Evolutionary conservation across 2,797 vertebrate species (phyloP).

Genomic region (Erithacus rubecula): DNA sequence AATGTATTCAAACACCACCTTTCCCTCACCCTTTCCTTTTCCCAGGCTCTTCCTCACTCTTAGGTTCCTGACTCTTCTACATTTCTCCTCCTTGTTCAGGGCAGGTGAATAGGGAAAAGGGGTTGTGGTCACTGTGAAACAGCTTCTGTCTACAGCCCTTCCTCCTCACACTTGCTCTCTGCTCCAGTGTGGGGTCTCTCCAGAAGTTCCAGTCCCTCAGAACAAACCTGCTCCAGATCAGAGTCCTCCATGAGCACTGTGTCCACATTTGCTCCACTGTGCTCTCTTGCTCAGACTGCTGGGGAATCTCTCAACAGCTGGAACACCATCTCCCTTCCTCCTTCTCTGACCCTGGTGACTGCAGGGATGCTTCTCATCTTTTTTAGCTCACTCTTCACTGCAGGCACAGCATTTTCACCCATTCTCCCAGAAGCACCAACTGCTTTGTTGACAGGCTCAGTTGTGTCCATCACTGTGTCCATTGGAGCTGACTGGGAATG

Average conservation of each 20-base stretch:
- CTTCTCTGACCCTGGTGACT: not conserved
- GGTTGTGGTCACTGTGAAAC: not conserved
- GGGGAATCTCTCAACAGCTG: not conserved
- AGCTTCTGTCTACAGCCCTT: not conserved
- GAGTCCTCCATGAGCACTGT: not conserved
- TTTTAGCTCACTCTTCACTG: not conserved
- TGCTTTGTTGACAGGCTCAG: not conserved
- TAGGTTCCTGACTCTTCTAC: not conserved
- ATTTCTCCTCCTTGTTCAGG: not conserved
- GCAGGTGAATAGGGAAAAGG: accelerated
- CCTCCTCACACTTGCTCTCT: not conserved
- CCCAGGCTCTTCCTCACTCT: not conserved
- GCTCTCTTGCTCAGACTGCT: not conserved
- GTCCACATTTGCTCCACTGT: not conserved
- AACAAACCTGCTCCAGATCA: not conserved
- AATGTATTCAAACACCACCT: not conserved
- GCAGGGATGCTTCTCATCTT: not conserved
- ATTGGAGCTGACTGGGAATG: accelerated
- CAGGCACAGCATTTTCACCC: not conserved
- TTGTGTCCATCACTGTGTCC: not conserved
- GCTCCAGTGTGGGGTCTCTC: not conserved
- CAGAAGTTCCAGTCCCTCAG: not conserved
- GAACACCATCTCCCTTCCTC: not conserved
- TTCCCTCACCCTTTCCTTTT: not conserved
- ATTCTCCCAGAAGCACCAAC: not conserved